Base-by-base conservation (phyloP, 1,140 invertebrate species). In the Rhyzopertha dominica region DNA sequence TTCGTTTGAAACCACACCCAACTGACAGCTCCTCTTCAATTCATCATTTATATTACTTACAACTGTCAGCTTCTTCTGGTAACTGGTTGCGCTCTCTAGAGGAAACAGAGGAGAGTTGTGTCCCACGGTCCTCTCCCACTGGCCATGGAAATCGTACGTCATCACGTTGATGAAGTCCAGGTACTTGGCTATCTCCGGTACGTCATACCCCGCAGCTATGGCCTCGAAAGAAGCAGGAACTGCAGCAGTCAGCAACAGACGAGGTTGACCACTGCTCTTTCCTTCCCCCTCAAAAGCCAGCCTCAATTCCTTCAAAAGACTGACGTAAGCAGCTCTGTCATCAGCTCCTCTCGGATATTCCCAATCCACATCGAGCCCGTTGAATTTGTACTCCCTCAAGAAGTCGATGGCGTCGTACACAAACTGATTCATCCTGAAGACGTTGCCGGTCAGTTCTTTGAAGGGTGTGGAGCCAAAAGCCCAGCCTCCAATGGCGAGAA, bases 331-430 rank as follows among this genome's bases (percentile, higher is more conserved):
- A 1, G 80, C 73, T 24, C 84, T 75, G 61, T 96, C 92, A 56
- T 93, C 90, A 4, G 82, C 79, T 12, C 90, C 90, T 61, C 88
- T 79, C 2, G 93, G 92, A 69, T 95, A 95, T 71, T 97, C 92
- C 93, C 94, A 98, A 61, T 96, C 92, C 1, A 98, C 84, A 55
- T 97, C 93, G n/a, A 95, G 69, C 4, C 94, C 94, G 61, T 97
- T 93, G 63, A 97, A 95, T 65, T 90, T 85, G 53, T 89, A 86
- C 60, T 90, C 85, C 17, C 93, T 75, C 2, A 97, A 72, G 70
- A 94, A 96, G 54, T 93, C 89, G 26, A 95, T 90, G 4, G 90
- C 85, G 60, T 94, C 88, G 59, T 94, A 94, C 2, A 94, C 90
- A 58, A 98, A 97, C 58, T 92, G 86, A 61, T 93, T 94, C 88